Evolutionary conservation across 1,140 invertebrate species (phyloP).

Genomic region (Lucilia cuprina): DNA sequence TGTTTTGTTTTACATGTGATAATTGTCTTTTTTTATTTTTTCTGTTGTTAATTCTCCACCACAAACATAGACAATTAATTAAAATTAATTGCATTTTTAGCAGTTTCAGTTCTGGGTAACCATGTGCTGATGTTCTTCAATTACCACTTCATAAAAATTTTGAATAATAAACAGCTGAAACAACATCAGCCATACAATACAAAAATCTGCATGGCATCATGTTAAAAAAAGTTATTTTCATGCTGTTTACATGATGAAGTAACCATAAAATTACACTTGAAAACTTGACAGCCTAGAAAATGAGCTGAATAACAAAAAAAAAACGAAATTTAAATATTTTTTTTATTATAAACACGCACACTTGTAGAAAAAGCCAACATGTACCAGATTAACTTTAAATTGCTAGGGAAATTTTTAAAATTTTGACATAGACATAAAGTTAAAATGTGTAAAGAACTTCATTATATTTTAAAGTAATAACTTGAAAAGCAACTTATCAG

Average conservation of each 20-base stretch:
- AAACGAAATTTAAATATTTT: background rate
- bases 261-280: conserved; percentile 15
- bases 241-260: background rate
- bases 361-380: too few species aligned
- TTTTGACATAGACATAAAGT: too few species aligned
- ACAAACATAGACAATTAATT: background rate
- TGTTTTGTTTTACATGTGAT: too few species aligned
- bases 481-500: too few species aligned
- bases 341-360: too few species aligned
- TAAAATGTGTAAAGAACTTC: too few species aligned
- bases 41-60: too few species aligned
- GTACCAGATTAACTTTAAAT: too few species aligned
- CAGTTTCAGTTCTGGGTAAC: background rate
- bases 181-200: background rate
- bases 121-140: background rate
- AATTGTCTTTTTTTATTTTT: too few species aligned
- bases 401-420: too few species aligned
- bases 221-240: background rate
- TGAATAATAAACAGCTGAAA: background rate
- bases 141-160: background rate
- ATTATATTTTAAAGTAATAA: too few species aligned
- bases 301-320: background rate
- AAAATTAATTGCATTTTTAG: background rate
- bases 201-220: background rate
- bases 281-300: conserved; percentile 13